phyloP scores from a whole-genome alignment of 2,797 vertebrate genomes.

The Pagetopsis macropterus region DNA sequence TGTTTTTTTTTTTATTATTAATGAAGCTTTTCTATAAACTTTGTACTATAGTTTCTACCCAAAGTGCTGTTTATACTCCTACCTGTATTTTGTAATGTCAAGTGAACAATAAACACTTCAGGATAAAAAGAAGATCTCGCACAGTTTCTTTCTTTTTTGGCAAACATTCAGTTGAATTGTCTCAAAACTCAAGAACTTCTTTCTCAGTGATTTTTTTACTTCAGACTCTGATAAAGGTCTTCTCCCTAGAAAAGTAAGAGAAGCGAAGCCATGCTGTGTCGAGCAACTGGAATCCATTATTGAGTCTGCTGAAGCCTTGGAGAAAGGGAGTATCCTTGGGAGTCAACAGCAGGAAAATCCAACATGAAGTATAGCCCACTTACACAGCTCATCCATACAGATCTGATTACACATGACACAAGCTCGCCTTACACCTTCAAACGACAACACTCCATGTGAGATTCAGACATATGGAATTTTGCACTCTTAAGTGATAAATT shows the following conservation, averaged over 20 bases:
- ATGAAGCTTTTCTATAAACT: slow-evolving; percentile 91
- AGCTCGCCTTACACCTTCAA: slow-evolving; percentile 37
- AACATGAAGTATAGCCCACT: slow-evolving; percentile 64
- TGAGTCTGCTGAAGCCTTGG: slow-evolving; percentile 51
- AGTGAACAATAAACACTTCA: slow-evolving; percentile 90
- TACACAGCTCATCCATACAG: slow-evolving; percentile 54
- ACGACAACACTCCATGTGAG: slow-evolving; percentile 23
- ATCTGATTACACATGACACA: slow-evolving; percentile 52
- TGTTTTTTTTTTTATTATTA: slow-evolving; percentile 84
- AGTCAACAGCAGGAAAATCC: slow-evolving; percentile 57
- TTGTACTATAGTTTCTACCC: slow-evolving; percentile 90
- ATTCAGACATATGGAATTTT: slow-evolving; percentile 39
- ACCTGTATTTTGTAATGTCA: slow-evolving; percentile 89
- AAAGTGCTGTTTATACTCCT: slow-evolving; percentile 88
- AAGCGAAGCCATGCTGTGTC: slow-evolving; percentile 50
- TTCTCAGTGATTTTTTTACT: slow-evolving; percentile 21
- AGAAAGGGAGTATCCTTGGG: slow-evolving; percentile 65
- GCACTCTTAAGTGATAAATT: slow-evolving; percentile 24
- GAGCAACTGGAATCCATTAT: slow-evolving; percentile 72
- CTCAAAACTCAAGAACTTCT: background rate
- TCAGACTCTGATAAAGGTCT: slow-evolving; percentile 38
- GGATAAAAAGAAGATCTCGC: slow-evolving; percentile 43
- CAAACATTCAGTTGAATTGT: slow-evolving; percentile 30
- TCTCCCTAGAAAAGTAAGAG: slow-evolving; percentile 51
- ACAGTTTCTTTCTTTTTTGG: slow-evolving; percentile 39